Evolutionary conservation across 2,888 invertebrate genomes (phyloP), one percentile per base, ranked within the genome.

Genomic region (Geophilus truncorum): DNA sequence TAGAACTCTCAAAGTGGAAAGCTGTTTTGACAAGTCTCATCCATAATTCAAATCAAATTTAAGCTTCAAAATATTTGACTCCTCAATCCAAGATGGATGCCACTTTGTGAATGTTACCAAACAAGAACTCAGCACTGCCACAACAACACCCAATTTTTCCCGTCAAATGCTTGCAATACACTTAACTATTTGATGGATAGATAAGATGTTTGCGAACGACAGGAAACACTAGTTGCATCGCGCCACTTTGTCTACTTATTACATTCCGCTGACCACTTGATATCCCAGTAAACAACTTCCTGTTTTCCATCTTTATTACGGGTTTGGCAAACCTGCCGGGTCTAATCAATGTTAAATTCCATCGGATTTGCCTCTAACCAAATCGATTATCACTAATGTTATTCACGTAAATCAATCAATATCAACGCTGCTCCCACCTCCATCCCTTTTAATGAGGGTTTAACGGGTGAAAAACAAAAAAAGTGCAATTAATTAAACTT

Each of bases 1-100:
- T 57, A 10, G 57, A 57, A 57, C 21, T 57, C 57, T 57, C 57
- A 18, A 57, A 57, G 57, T 62, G 25, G 62, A 62, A 62, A 62
- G 62, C 62, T 62, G 62, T 62, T 62, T 62, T 25, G 62, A 62
- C 62, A 62, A 62, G 62, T 62, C 25, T 62, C 62, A 62, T 62
- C 62, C 62, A 62, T 62, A 62, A 62, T 62, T 62, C 62, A 62
- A 62, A 28, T 62, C 62, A 57, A 21, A 57, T 57, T 57, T 57
- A 57, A 57, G 57, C 57, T 21, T 57, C 57, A 62, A 62, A 62
- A 62, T 15, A 62, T 62, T 62, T 62, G 62, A 62, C 62, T 62
- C 28, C 62, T 62, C 10, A 10, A 7, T 57, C 45, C 23, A 62
- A 62, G 62, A 62, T 62, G 62, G 62, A 62, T 62, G 62, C 62